phyloP scores from a whole-genome alignment of 2,888 invertebrate genomes.

The Bhutanitis thaidina region DNA sequence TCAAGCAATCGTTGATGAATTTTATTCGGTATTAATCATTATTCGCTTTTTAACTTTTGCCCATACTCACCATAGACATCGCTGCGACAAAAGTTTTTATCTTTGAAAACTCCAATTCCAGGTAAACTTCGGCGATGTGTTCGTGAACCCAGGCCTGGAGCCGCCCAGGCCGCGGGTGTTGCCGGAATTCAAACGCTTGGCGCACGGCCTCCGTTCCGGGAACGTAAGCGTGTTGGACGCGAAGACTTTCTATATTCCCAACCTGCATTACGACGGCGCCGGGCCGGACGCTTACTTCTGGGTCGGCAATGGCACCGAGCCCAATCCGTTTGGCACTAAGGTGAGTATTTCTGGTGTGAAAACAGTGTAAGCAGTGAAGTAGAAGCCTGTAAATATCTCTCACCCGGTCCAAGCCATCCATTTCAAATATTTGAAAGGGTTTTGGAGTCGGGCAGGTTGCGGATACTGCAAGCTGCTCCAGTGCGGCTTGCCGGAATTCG shows the following conservation, averaged over 20 bases:
- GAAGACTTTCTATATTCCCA: constrained; percentile 94
- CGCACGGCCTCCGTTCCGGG: constrained; percentile 93
- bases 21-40: too few relatives aligned
- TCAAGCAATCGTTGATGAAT: too few relatives aligned
- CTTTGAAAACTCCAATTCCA: constrained; percentile 51
- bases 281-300: constrained; percentile 96
- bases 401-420: too few relatives aligned
- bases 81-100: too few relatives aligned
- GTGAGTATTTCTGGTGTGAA: constrained; percentile 2
- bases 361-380: too few relatives aligned
- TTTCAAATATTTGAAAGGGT: too few relatives aligned
- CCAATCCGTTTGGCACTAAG: constrained; percentile 89
- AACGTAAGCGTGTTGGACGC: constrained; percentile 95
- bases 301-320: constrained; percentile 94
- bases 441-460: too few relatives aligned
- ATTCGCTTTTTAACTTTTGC: too few relatives aligned
- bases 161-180: constrained; percentile 89
- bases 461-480: too few relatives aligned
- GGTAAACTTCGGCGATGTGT: constrained; percentile 94
- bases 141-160: constrained; percentile 87
- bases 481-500: too few relatives aligned
- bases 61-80: too few relatives aligned
- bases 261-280: constrained; percentile 94
- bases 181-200: constrained; percentile 91
- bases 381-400: too few relatives aligned